Conservation (phyloP, 1,140 invertebrate species). For the Pseudachorutes palmiensis region DNA sequence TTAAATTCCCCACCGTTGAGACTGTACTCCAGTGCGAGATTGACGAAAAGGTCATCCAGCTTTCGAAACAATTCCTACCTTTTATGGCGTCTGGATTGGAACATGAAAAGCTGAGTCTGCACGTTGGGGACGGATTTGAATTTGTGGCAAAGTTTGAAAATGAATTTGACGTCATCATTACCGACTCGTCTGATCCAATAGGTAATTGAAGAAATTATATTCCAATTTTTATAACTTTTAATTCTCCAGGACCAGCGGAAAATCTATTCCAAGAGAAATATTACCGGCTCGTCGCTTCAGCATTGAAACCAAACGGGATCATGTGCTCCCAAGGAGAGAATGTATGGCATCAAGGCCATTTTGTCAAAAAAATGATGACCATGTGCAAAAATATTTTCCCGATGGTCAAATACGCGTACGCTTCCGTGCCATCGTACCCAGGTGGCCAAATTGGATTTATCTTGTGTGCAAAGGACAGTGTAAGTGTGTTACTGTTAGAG, state of each 20-base stretch:
- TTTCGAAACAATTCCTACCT: conserved; percentile 82
- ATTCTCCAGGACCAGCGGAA: conserved; percentile 52
- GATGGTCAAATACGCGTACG: conserved; percentile 65
- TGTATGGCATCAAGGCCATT: conserved; percentile 73
- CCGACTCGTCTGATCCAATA: conserved; percentile 93
- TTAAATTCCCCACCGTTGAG: conserved; percentile 84
- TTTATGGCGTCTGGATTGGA: conserved; percentile 80
- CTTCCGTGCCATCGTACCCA: conserved; percentile 88
- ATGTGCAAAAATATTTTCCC: conserved; percentile 70
- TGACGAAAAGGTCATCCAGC: conserved; percentile 80
- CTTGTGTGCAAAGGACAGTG: conserved; percentile 58
- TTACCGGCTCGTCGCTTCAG: conserved; percentile 74
- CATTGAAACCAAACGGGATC: conserved; percentile 74
- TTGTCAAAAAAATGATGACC: conserved; percentile 65
- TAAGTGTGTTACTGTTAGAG: too few relatives aligned
- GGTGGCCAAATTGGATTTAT: conserved; percentile 54
- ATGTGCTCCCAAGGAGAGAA: conserved; percentile 90
- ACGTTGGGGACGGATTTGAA: conserved; percentile 88
- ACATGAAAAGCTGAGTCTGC: conserved; percentile 70
- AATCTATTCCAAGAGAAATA: conserved; percentile 69
- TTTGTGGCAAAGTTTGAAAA: conserved; percentile 78
- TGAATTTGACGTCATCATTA: conserved; percentile 96
- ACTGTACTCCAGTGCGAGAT: conserved; percentile 89
- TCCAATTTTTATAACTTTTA: conserved; percentile 14
- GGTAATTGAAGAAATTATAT: conserved; percentile 46